Evolutionary conservation across 2,888 invertebrate genomes (phyloP), one percentile per base, ranked within the genome.

Genomic region (Tinea semifulvella): DNA sequence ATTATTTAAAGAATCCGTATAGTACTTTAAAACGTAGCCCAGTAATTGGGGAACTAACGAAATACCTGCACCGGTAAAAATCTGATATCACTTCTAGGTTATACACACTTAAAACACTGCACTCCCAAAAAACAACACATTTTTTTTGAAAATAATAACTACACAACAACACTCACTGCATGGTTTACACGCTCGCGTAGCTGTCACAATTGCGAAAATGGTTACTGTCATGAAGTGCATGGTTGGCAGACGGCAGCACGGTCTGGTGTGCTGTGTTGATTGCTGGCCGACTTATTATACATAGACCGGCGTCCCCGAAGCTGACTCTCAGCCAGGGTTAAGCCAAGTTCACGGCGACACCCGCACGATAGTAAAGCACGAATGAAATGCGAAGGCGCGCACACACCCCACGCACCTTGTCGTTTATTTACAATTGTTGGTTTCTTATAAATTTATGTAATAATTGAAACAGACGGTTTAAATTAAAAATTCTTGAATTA

Each of bases 221-320:
- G 11, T 2, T 7, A 3, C 11, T 8, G 63, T 59, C 58, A 56
- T 55, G 52, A 60, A 61, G 74, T 56, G 61, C 64, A 69, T 67
- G 59, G 68, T 59, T 62, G 72, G 73, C 75, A 69, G 72, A 55
- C 71, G 75, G 63, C 63, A 72, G 65, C 65, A 62, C 66, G 63
- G 61, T 57, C 63, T 57, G 61, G 56, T 76, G 69, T 76, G 75
- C 74, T 74, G 71, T 65, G 64, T 62, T 61, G 73, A 74, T 66
- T 73, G 75, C 72, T 73, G 66, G 65, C 75, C 69, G 72, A 65
- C 69, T 76, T 80, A 79, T 79, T 80, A 80, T 80, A 80, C 74
- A 74, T 73, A 70, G 76, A 66, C 68, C 76, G 73, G 73, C 74
- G 76, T 68, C 70, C 68, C 73, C 62, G 73, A 72, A 27, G 46